Conservation (phyloP, 2,797 vertebrate genomes). For the Aeoliscus strigatus region DNA sequence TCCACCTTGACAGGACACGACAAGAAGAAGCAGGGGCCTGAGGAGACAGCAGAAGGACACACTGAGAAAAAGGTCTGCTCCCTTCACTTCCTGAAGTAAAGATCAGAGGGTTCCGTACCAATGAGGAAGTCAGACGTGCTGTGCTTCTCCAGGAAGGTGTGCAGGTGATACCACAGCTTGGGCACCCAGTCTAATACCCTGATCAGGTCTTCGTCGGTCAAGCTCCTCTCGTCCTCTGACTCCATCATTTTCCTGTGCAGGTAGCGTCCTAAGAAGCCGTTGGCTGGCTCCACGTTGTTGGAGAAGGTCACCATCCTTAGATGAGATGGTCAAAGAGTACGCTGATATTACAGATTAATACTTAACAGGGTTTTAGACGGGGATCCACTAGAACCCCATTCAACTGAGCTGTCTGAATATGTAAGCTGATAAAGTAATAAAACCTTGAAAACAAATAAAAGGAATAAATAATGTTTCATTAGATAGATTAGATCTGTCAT, state of each 20-base stretch:
- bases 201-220: conserved; percentile 88
- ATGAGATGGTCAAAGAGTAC: not conserved
- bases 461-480: no score
- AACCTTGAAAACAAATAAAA: no score
- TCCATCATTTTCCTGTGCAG: conserved; percentile 94
- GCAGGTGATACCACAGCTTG: conserved; percentile 97
- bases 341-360: no score
- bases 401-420: no score
- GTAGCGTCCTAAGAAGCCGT: conserved; percentile 95
- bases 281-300: conserved; percentile 97
- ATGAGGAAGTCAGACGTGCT: conserved; percentile 99
- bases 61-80: not conserved
- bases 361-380: no score
- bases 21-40: conserved; percentile 97
- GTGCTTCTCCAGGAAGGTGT: conserved; percentile 97
- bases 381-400: no score
- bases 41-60: conserved; percentile 10
- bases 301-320: conserved; percentile 96
- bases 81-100: not conserved
- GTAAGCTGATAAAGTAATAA: no score
- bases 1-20: conserved; percentile 95
- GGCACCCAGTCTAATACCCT: conserved; percentile 96
- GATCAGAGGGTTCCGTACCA: conserved; percentile 68
- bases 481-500: no score
- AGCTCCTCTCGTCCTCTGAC: conserved; percentile 83